A percentile compares a stretch with the other conserved stretches of the same genome.
phyloP scores from a whole-genome alignment of 53 echinoderm and acorn worm species.

The Stichopus horrens region DNA sequence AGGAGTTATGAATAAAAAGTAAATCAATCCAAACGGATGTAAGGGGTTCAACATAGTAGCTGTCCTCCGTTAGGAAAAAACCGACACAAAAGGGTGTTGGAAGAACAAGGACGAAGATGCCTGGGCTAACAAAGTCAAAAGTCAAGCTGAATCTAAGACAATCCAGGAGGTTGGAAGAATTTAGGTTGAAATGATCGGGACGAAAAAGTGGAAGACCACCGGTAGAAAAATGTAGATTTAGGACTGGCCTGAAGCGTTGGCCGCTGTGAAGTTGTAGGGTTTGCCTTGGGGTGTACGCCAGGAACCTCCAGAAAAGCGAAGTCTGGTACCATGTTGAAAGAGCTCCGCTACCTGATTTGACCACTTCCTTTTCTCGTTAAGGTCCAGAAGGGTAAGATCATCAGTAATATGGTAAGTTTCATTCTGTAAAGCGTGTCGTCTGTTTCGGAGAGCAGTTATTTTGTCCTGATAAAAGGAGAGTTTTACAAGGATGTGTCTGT shows the following conservation, averaged over 20 bases:
- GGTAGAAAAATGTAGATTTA: not conserved
- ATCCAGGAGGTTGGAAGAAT: conserved; percentile 2
- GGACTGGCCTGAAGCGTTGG: not conserved
- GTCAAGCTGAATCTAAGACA: not conserved
- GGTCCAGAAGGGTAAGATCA: not conserved
- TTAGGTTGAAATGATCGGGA: not conserved
- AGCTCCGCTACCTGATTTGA: not conserved
- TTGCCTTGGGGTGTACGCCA: not conserved
- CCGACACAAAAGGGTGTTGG: too few species aligned
- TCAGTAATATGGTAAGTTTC: conserved; percentile 1
- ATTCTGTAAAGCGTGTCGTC: not conserved
- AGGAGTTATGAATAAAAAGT: too few species aligned
- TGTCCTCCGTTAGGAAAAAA: too few species aligned
- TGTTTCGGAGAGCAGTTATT: not conserved
- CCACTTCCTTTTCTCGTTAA: not conserved
- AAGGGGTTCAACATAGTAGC: too few species aligned
- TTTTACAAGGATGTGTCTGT: not conserved
- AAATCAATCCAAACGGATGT: too few species aligned
- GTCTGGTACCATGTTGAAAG: conserved; percentile 17
- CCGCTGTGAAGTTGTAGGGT: not conserved
- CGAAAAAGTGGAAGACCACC: not conserved
- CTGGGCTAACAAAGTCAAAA: too few species aligned
- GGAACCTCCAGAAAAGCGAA: conserved; percentile 27
- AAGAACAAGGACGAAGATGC: too few species aligned
- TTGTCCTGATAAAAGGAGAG: not conserved